Percentiles rank a stretch among this genome's conserved stretches.
Evolutionary conservation across 1,140 invertebrate species (phyloP).

Genomic region (Mycetomoellerius zeteki): DNA sequence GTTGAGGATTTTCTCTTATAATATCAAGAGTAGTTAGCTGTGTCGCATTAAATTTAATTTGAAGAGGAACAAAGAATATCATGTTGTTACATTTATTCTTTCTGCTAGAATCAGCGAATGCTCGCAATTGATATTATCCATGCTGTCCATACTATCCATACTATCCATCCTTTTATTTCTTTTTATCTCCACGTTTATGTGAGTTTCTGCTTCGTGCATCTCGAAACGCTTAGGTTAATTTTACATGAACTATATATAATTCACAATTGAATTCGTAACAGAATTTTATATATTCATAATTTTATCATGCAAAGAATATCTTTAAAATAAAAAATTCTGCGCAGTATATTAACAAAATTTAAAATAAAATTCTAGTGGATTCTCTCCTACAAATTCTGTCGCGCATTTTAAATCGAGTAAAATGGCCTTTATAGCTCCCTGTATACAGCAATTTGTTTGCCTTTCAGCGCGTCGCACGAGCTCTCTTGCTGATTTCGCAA

Average conservation of each 20-base stretch:
- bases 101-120: neutral
- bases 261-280: neutral
- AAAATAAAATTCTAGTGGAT: neutral
- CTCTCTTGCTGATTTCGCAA: neutral
- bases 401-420: neutral
- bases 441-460: neutral
- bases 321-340: neutral
- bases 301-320: neutral
- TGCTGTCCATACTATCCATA: too few relatives aligned
- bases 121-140: slow-evolving; percentile 42
- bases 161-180: slow-evolving; percentile 7
- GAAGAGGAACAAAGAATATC: slow-evolving; percentile 23
- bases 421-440: neutral
- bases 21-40: neutral
- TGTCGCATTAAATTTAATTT: slow-evolving; percentile 41
- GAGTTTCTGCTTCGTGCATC: neutral
- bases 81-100: slow-evolving; percentile 24
- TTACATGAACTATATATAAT: slow-evolving; percentile 8
- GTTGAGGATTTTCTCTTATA: slow-evolving; percentile 18
- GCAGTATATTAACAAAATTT: neutral
- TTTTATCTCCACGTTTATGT: neutral
- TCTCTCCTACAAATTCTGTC: neutral
- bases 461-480: slow-evolving; percentile 19
- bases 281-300: neutral
- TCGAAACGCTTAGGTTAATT: neutral